Conservation (phyloP, 2,797 vertebrate genomes). For the Periophthalmus magnuspinnatus region DNA sequence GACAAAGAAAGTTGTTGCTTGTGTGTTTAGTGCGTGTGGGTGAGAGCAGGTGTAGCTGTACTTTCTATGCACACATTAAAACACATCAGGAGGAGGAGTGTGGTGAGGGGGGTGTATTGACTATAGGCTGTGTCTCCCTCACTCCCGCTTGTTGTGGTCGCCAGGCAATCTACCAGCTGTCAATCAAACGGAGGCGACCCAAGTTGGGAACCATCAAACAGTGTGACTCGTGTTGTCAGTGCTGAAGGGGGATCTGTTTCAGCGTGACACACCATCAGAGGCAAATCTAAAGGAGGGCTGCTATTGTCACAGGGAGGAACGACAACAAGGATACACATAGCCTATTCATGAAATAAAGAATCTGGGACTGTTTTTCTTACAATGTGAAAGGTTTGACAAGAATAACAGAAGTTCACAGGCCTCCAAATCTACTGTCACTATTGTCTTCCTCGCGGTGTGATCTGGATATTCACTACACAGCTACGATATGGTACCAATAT, state of each 20-base stretch:
- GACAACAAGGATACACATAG: slow-evolving; percentile 56
- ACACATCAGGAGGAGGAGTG: slow-evolving; percentile 47
- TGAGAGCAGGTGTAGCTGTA: slow-evolving; percentile 35
- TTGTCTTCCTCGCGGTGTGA: background rate
- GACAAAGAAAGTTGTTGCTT: background rate
- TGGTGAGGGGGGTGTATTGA: slow-evolving; percentile 56
- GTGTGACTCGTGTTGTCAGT: slow-evolving; percentile 73
- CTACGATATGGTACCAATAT: background rate
- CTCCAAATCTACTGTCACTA: background rate
- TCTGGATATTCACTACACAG: background rate
- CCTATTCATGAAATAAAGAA: slow-evolving; percentile 57
- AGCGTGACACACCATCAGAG: slow-evolving; percentile 71
- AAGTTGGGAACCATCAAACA: slow-evolving; percentile 76
- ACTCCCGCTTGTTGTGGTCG: slow-evolving; percentile 69
- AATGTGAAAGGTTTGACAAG: slow-evolving; percentile 18
- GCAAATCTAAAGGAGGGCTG: slow-evolving; percentile 68
- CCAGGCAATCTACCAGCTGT: slow-evolving; percentile 78
- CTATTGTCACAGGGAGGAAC: slow-evolving; percentile 60
- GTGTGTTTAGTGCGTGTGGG: slow-evolving; percentile 21
- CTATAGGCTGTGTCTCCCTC: slow-evolving; percentile 65
- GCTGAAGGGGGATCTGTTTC: slow-evolving; percentile 76
- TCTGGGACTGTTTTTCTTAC: slow-evolving; percentile 23
- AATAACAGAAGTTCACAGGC: slow-evolving; percentile 16
- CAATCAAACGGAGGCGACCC: slow-evolving; percentile 71
- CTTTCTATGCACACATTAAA: slow-evolving; percentile 68